A percentile compares a stretch with the other conserved stretches of the same genome.
Conservation (phyloP, 2,797 vertebrate genomes). For the Erpetoichthys calabaricus region DNA sequence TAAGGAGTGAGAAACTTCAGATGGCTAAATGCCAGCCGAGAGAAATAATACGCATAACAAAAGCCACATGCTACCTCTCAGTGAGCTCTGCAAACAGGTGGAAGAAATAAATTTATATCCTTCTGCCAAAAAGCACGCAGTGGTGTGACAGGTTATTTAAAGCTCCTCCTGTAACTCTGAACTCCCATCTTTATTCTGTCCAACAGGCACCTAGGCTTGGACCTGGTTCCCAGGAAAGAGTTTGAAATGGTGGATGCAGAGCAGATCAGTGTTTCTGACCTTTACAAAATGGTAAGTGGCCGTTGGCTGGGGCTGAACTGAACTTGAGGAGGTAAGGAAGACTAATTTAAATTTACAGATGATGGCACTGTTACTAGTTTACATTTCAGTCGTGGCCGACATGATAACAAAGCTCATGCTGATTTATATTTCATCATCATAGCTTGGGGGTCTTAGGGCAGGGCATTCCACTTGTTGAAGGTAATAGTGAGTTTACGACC, state of each 20-base stretch:
- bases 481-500: too few species aligned
- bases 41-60: not conserved
- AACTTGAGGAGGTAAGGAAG: not conserved
- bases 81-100: constrained; percentile 10
- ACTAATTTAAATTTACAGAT: too few species aligned
- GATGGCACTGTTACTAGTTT: too few species aligned
- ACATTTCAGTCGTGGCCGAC: too few species aligned
- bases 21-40: too few species aligned
- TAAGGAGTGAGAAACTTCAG: too few species aligned
- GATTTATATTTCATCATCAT: too few species aligned
- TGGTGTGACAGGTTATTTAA: constrained; percentile 11
- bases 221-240: constrained; percentile 93
- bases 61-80: not conserved
- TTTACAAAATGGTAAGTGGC: constrained; percentile 90
- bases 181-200: constrained; percentile 22
- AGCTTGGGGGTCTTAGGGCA: too few species aligned
- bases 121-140: too few species aligned
- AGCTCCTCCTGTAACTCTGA: constrained; percentile 1
- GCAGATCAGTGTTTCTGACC: constrained; percentile 91
- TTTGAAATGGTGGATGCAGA: constrained; percentile 96
- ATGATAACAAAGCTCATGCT: too few species aligned
- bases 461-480: too few species aligned
- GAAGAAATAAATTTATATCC: constrained; percentile 8
- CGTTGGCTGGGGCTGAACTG: constrained; percentile 6
- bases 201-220: constrained; percentile 82